These are phyloP conservation scores for Physocephala rufipes DNA, from an alignment of 2,888 invertebrate species.

Conservation along the genomic window DNA sequence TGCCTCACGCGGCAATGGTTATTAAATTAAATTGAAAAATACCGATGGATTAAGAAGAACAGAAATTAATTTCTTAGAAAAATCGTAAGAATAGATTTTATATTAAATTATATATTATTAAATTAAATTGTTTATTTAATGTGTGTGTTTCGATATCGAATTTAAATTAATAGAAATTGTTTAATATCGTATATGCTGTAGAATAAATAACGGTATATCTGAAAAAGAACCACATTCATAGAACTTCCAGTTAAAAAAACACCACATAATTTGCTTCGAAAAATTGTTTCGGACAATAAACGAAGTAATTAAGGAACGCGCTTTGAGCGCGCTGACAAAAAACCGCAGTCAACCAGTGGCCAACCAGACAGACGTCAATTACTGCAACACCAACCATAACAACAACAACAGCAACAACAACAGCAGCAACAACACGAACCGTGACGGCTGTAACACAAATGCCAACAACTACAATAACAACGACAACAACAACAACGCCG, in stretches of 20 bases:
- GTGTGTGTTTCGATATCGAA: neutral
- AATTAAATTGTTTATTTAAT: neutral
- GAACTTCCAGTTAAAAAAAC: no score
- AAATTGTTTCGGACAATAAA: no score
- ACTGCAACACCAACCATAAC: neutral
- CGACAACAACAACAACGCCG: slow-evolving; percentile 11
- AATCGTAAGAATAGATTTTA: no score
- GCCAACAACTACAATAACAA: no score
- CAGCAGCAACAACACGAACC: neutral
- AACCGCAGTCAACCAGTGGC: neutral
- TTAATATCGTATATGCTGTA: neutral
- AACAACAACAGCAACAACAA: neutral
- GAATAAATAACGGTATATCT: no score
- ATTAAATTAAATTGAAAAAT: neutral
- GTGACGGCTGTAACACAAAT: neutral
- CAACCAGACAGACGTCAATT: neutral
- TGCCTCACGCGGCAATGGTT: neutral
- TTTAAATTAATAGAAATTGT: neutral
- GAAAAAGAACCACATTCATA: no score
- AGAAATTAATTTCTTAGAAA: no score
- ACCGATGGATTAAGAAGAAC: no score
- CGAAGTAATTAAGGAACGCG: neutral
- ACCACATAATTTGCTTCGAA: no score
- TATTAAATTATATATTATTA: no score
- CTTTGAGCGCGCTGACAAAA: neutral